phyloP scores from a whole-genome alignment of 1,140 invertebrate species.

The Acromyrmex charruanus region DNA sequence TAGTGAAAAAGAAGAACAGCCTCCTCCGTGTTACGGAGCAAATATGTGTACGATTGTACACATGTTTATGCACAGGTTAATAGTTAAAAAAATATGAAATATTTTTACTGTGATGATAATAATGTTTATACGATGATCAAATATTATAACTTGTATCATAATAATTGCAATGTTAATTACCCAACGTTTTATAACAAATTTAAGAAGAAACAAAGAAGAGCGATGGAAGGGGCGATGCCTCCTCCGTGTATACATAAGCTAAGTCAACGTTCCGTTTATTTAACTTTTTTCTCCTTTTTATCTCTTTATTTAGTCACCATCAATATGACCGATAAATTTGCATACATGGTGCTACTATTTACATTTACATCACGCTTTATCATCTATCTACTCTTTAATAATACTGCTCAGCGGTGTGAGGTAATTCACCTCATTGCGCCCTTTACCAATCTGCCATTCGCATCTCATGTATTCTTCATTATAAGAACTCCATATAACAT shows the following conservation, averaged over 20 bases:
- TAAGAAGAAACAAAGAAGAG: conserved; percentile 56
- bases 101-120: conserved; percentile 88
- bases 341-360: conserved; percentile 78
- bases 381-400: conserved; percentile 74
- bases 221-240: conserved; percentile 34
- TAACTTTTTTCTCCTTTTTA: conserved; percentile 46
- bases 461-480: conserved; percentile 64
- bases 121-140: conserved; percentile 86
- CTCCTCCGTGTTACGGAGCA: conserved; percentile 62
- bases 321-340: conserved; percentile 68
- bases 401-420: conserved; percentile 76
- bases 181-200: conserved; percentile 77
- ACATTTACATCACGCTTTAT: conserved; percentile 74
- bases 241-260: conserved; percentile 68
- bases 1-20: conserved; percentile 73
- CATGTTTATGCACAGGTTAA: conserved; percentile 77
- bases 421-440: conserved; percentile 66
- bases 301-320: conserved; percentile 65
- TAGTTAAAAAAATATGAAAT: conserved; percentile 83
- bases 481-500: conserved; percentile 58
- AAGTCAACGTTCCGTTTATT: conserved; percentile 79
- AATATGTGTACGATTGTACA: conserved; percentile 59
- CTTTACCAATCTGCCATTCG: conserved; percentile 64
- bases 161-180: conserved; percentile 78
- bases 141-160: conserved; percentile 83